Evolutionary conservation across 2,888 invertebrate species (phyloP).

Genomic region (Trichopoda pennipes): DNA sequence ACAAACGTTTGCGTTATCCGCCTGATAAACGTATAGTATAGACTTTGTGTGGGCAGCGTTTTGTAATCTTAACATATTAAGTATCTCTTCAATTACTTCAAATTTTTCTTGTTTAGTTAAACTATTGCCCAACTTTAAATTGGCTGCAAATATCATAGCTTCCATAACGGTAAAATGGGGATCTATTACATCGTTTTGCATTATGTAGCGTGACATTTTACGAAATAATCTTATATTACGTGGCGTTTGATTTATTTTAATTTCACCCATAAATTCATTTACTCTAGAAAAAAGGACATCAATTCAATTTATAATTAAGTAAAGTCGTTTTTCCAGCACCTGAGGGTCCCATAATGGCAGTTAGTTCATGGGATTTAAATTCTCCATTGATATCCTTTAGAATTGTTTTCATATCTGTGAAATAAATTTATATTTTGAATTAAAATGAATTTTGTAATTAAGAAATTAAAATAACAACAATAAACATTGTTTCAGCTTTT

Average conservation of each 20-base stretch:
- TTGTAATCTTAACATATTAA: constrained; percentile 89
- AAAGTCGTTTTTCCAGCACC: constrained; percentile 96
- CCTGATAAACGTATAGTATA: constrained; percentile 90
- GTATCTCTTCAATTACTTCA: constrained; percentile 90
- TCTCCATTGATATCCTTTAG: constrained; percentile 90
- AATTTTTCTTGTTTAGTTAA: constrained; percentile 85
- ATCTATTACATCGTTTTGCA: constrained; percentile 95
- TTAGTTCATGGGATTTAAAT: constrained; percentile 92
- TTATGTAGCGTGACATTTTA: constrained; percentile 95
- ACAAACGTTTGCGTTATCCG: constrained; percentile 95
- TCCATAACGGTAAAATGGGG: constrained; percentile 93
- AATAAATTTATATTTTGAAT: constrained; percentile 30
- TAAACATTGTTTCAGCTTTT: no score
- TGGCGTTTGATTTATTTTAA: constrained; percentile 89
- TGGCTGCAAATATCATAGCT: constrained; percentile 93
- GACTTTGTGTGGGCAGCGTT: constrained; percentile 88
- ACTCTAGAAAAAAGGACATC: constrained; percentile 82
- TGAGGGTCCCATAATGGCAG: constrained; percentile 95
- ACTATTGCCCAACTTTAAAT: constrained; percentile 90
- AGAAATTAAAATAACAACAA: no score
- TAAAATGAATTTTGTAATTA: no score
- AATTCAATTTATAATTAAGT: constrained; percentile 83
- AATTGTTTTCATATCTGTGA: constrained; percentile 88
- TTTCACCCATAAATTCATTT: constrained; percentile 84
- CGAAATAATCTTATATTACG: constrained; percentile 90